Evolutionary conservation across 2,888 invertebrate genomes (phyloP), one percentile per base, ranked within the genome.

Genomic region (Volucella bombylans): DNA sequence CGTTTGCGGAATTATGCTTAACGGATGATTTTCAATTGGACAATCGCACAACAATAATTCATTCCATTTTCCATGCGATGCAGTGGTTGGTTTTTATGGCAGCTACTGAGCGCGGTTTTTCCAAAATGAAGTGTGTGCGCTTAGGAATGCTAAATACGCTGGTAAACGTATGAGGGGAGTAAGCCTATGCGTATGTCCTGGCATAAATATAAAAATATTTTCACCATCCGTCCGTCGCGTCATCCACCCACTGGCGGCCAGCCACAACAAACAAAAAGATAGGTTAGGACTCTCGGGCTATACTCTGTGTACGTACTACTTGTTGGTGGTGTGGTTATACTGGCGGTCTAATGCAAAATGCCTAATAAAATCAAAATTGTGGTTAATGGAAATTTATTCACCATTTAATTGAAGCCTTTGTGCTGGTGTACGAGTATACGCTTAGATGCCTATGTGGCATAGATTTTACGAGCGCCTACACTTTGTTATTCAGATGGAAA

Each of bases 1-100:
- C 85, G 71, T 72, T 85, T 49, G 31, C 45, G 10, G 76, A 68
- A 81, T 81, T 57, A 72, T 85, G 81, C 81, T 68, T 81, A 85
- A 85, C 81, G 81, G 80, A 77, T 81, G 85, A 77, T 72, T 85
- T 81, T 85, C 85, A 81, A 81, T 85, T 85, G 85, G 80, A 68
- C 76, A 43, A 31, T 57, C 57, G 18, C 31, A 71, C 49, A 74
- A 74, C 74, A 57, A 64, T 76, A 85, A 80, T 81, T 85, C 76
- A 76, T 55, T 50, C 6, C 31, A 31, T 31, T 31, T 6, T 31
- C 31, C 31, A 31, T 31, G 31, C 65, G 59, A 76, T 80, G 72
- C 65, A 72, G 54, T 45, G 52, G 50, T 45, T 23, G 64, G 39
- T 55, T 71, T 74, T 76, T 68, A 72, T 59, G 55, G 61, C 67